Conservation (phyloP, 2,888 invertebrate species). For the Elmis aenea region DNA sequence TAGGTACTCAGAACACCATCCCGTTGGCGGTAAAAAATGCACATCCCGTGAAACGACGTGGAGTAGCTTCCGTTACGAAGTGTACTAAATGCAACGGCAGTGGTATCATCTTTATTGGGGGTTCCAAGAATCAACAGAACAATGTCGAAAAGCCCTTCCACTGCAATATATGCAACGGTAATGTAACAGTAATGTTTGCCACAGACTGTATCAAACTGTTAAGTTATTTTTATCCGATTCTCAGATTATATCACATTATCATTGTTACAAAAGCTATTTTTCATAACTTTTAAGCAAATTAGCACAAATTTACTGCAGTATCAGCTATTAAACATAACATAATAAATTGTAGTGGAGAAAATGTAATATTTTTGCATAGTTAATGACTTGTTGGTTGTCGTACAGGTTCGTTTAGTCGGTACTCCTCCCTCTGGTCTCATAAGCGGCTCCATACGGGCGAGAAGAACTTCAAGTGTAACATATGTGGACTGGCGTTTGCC, state of each 20-base stretch:
- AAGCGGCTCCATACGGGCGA: conserved; percentile 79
- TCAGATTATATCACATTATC: too few relatives aligned
- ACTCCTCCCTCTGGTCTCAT: conserved; percentile 85
- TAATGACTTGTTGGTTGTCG: neutral
- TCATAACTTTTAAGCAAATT: too few relatives aligned
- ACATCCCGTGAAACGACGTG: conserved; percentile 80
- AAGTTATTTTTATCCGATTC: neutral
- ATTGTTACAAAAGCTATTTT: too few relatives aligned
- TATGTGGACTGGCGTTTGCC: conserved; percentile 82
- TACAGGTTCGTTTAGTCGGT: conserved; percentile 67
- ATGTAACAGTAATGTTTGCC: too few relatives aligned
- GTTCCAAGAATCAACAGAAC: conserved; percentile 57
- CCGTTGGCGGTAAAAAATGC: conserved; percentile 42
- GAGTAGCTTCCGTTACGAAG: conserved; percentile 76
- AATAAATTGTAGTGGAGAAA: too few relatives aligned
- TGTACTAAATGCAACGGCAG: conserved; percentile 88
- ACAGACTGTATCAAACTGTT: neutral
- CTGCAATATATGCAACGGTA: conserved; percentile 79
- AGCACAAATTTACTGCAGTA: too few relatives aligned
- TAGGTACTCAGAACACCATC: conserved; percentile 50
- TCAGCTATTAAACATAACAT: too few relatives aligned
- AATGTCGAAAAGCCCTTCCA: conserved; percentile 78
- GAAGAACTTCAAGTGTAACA: conserved; percentile 84
- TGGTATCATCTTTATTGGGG: conserved; percentile 76
- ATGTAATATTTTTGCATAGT: too few relatives aligned